A percentile compares a stretch with the other conserved stretches of the same genome.
phyloP scores from a whole-genome alignment of 2,797 vertebrate genomes.

The Apogon talboti region DNA sequence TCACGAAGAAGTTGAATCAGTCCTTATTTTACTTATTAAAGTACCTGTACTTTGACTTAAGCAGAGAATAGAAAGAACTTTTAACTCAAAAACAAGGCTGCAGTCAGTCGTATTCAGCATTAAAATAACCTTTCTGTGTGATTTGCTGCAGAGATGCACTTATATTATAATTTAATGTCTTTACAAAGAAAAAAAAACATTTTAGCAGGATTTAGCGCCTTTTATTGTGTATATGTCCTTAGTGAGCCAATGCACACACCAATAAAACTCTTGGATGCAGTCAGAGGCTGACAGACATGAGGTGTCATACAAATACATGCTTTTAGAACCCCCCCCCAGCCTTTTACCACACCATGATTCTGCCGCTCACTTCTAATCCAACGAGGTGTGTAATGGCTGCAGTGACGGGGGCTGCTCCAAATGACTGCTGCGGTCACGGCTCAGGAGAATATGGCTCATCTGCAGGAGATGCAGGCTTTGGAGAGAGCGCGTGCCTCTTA shows the following conservation, averaged over 20 bases:
- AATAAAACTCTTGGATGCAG: conserved; percentile 24
- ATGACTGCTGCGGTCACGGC: conserved; percentile 52
- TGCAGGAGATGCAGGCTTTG: conserved; percentile 34
- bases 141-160: background rate
- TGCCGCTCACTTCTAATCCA: conserved; percentile 52
- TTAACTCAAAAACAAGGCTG: too few relatives aligned
- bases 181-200: conserved; percentile 39
- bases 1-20: too few relatives aligned
- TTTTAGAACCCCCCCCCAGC: background rate
- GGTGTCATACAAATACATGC: conserved; percentile 28
- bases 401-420: conserved; percentile 49
- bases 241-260: conserved; percentile 32
- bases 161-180: conserved; percentile 20
- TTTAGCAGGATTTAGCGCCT: conserved; percentile 48
- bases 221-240: conserved; percentile 34
- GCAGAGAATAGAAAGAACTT: too few relatives aligned
- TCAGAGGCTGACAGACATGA: conserved; percentile 13
- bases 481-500: conserved; percentile 40
- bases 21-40: too few relatives aligned
- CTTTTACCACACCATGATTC: conserved; percentile 54
- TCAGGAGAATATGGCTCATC: conserved; percentile 57
- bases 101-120: too few relatives aligned
- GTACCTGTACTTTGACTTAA: too few relatives aligned
- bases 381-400: conserved; percentile 70
- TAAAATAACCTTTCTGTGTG: background rate